Evolutionary conservation across 2,888 invertebrate species (phyloP).

Genomic region (Loripinus fragilis): DNA sequence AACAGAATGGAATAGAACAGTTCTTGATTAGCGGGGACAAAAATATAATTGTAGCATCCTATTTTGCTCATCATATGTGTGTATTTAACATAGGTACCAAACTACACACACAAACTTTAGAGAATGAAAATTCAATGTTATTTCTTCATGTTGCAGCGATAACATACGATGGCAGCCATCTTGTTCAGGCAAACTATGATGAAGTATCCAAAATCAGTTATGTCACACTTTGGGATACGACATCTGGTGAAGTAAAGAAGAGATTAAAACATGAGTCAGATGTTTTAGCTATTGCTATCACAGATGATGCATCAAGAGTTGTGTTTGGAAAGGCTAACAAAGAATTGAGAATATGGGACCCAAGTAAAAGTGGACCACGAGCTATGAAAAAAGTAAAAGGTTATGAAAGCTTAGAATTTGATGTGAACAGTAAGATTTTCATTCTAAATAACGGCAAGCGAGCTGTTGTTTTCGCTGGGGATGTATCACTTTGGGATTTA

Average conservation of each 20-base stretch:
- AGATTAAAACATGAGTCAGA: constrained; percentile 79
- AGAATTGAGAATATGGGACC: constrained; percentile 81
- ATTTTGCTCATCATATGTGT: constrained; percentile 81
- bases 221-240: constrained; percentile 81
- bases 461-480: constrained; percentile 80
- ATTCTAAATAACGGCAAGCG: constrained; percentile 70
- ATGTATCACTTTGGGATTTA: constrained; percentile 82
- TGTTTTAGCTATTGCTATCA: constrained; percentile 79
- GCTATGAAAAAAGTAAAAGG: constrained; percentile 74
- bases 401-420: constrained; percentile 72
- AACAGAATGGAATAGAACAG: constrained; percentile 79
- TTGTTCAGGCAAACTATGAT: constrained; percentile 81
- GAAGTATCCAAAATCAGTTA: constrained; percentile 80
- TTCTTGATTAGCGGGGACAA: constrained; percentile 79
- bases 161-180: constrained; percentile 74
- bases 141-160: constrained; percentile 79
- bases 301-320: constrained; percentile 74
- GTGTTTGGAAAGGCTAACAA: constrained; percentile 79
- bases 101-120: constrained; percentile 76
- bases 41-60: constrained; percentile 79
- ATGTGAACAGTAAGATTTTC: constrained; percentile 75
- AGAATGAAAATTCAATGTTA: constrained; percentile 79
- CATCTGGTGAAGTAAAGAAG: constrained; percentile 73
- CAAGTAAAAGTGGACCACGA: constrained; percentile 57
- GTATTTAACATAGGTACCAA: constrained; percentile 79